A percentile compares a stretch with the other conserved stretches of the same genome.
Conservation (phyloP, 2,888 invertebrate genomes). For the Orthosia incerta region DNA sequence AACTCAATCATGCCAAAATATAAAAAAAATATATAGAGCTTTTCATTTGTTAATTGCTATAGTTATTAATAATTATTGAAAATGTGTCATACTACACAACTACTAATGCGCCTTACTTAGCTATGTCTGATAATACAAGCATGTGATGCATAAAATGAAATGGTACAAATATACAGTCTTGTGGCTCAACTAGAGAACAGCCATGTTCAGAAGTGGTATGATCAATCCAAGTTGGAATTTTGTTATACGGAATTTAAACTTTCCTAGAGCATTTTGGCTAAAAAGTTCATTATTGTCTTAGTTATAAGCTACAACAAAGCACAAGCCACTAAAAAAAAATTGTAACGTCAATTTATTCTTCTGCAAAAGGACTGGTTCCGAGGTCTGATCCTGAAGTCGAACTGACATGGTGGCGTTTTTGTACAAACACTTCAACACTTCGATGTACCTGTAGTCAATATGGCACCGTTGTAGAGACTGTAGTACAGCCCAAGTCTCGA, state of each 20-base stretch:
- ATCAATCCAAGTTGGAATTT: background rate
- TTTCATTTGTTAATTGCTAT: background rate
- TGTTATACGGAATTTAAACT: background rate
- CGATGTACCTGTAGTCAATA: no score
- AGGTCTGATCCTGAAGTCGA: no score
- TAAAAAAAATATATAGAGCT: background rate
- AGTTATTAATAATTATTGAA: background rate
- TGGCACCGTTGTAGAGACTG: no score
- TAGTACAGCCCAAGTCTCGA: no score
- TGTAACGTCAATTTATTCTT: background rate
- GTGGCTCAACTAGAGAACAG: background rate
- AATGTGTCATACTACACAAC: background rate
- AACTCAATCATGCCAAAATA: no score
- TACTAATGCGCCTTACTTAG: no score
- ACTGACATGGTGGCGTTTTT: no score
- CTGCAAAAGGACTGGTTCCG: no score
- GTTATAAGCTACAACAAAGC: no score
- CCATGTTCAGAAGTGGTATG: no score
- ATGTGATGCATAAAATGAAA: background rate
- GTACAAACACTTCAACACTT: no score
- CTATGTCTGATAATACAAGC: background rate
- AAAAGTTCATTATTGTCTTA: background rate
- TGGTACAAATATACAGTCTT: constrained; percentile 1
- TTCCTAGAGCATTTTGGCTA: background rate
- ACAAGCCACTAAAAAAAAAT: background rate